These are phyloP conservation scores for Oryzias sinensis DNA, from an alignment of 2,797 vertebrate genomes.

Conservation along the genomic window DNA sequence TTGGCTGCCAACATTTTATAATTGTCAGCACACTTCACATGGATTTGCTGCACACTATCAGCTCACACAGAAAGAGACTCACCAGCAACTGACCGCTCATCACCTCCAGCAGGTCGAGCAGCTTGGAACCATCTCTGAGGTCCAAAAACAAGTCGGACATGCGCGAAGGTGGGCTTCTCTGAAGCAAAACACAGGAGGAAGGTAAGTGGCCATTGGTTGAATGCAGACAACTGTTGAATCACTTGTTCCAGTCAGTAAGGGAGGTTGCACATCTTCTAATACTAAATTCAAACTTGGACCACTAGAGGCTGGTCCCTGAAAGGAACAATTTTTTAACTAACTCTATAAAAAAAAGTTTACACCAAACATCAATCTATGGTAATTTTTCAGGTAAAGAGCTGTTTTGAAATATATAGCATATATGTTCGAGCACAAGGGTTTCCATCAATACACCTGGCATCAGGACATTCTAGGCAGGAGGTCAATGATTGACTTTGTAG, in stretches of 20 bases:
- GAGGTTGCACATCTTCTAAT: no score
- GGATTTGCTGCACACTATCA: not conserved
- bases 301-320: no score
- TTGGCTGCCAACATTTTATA: constrained; percentile 71
- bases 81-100: constrained; percentile 88
- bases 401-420: no score
- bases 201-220: not conserved
- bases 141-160: constrained; percentile 88
- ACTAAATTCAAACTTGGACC: no score
- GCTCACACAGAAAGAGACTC: constrained; percentile 52
- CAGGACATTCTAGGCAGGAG: no score
- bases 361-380: no score
- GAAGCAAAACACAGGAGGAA: constrained; percentile 35
- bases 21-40: not conserved
- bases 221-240: not conserved
- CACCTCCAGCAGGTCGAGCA: constrained; percentile 91
- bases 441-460: no score
- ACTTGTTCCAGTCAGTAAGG: not conserved
- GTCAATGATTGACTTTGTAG: no score
- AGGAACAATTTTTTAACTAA: no score
- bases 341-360: no score
- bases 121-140: constrained; percentile 81
- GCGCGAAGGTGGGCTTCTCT: constrained; percentile 78
- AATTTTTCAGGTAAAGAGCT: no score
- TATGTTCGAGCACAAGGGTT: no score